A percentile compares a stretch with the other conserved stretches of the same genome.
phyloP scores from a whole-genome alignment of 2,797 vertebrate species.

The Crocodylus rhombifer region DNA sequence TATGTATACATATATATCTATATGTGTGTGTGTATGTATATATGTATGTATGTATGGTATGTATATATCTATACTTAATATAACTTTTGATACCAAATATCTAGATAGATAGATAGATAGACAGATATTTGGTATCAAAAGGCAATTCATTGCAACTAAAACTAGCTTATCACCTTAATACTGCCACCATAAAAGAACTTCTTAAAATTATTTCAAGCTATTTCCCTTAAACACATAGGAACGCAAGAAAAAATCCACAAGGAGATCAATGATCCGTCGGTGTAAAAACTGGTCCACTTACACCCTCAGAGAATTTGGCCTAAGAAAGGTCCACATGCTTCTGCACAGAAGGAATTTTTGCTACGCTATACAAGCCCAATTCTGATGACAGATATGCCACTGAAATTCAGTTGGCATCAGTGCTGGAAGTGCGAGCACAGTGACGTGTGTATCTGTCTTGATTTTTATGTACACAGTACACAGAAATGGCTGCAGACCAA shows the following conservation, averaged over 20 bases:
- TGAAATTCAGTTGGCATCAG: conserved; percentile 39
- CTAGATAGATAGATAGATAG: too few relatives aligned
- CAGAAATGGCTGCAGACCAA: conserved; percentile 31
- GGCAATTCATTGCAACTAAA: conserved; percentile 46
- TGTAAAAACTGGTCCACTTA: background rate
- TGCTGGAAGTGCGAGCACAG: background rate
- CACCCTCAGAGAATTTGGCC: conserved; percentile 22
- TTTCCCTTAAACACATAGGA: background rate
- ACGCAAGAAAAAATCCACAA: background rate
- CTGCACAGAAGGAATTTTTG: background rate
- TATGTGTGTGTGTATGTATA: too few relatives aligned
- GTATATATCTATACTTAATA: too few relatives aligned
- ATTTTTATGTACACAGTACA: conserved; percentile 38
- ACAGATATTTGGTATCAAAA: background rate
- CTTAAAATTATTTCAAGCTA: conserved; percentile 56
- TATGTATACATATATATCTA: too few relatives aligned
- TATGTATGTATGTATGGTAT: too few relatives aligned
- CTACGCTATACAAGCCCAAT: background rate
- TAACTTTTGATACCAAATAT: too few relatives aligned
- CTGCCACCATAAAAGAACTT: conserved; percentile 39
- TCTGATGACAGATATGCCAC: background rate
- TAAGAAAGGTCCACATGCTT: background rate
- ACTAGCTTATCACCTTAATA: conserved; percentile 34
- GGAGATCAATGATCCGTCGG: conserved; percentile 13
- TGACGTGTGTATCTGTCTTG: background rate